Conservation (phyloP, 2,888 invertebrate species). For the Trypoxylon attenuatum region DNA sequence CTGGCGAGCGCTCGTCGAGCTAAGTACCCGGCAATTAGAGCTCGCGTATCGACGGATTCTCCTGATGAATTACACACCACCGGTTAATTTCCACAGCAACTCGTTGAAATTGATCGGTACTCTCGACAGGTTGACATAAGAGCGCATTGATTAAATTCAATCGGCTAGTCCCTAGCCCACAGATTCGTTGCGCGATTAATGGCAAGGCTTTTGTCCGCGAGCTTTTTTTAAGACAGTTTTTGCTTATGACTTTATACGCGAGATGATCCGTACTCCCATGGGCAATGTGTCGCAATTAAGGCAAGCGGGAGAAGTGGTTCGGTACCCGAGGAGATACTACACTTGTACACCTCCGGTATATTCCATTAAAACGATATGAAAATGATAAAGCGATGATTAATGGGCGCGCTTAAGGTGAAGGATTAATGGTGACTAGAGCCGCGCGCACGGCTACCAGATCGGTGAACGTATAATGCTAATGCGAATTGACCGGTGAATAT, state of each 20-base stretch:
- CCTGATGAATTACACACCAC: not conserved
- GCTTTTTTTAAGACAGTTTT: no score
- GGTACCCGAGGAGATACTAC: not conserved
- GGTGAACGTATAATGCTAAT: slow-evolving; percentile 56
- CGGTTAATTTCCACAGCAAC: no score
- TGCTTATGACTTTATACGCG: no score
- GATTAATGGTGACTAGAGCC: slow-evolving; percentile 45
- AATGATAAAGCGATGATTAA: slow-evolving; percentile 58
- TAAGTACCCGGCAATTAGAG: slow-evolving; percentile 12
- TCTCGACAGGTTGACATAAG: no score
- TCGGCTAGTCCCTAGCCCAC: no score
- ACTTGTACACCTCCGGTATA: slow-evolving; percentile 8
- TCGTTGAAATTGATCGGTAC: not conserved
- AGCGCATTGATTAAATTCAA: not conserved
- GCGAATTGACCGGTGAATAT: slow-evolving; percentile 55
- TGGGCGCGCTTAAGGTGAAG: slow-evolving; percentile 46
- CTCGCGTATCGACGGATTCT: not conserved
- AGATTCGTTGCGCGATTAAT: no score
- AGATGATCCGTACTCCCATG: no score
- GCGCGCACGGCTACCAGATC: slow-evolving; percentile 45
- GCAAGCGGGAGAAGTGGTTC: not conserved
- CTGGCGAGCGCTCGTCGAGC: not conserved
- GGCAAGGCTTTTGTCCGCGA: no score
- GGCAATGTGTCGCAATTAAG: not conserved
- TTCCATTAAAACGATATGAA: slow-evolving; percentile 53